Evolutionary conservation across 2,888 invertebrate species (phyloP), one percentile per base, ranked within the genome.

Genomic region (Lacanobia wlatinum): DNA sequence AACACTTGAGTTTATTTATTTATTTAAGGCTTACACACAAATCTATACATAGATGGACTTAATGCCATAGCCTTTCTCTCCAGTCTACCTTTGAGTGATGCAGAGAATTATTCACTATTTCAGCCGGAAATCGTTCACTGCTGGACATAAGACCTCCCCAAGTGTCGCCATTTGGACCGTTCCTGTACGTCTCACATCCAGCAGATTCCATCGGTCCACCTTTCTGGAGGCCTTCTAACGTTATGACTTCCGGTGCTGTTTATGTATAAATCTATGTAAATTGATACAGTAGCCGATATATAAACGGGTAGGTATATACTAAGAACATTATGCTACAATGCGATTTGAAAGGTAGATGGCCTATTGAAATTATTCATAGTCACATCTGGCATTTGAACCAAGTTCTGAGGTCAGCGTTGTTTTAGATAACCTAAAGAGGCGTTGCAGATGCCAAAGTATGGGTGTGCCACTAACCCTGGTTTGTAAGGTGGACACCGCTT

Each of bases 341-440:
- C 59, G n/a, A 59, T 59, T 59, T 59, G 59, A 59, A 59, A 59
- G 59, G 59, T 59, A 40, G 21, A 59, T 59, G 59, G 12, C 21
- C 40, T 59, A 59, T 40, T 40, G 21, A 59, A 40, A 59, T 59
- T 40, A 58, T 58, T 59, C 59, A 38, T 21, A 59, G 14, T 21
- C 40, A 21, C 40, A 59, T 59, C 59, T 59, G 40, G 21, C 43
- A 43, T 43, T 43, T 43, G 43, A 43, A 43, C 43, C 14, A 12
- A 43, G 43, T 43, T 16, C 43, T 43, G 43, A 43, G 43, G 43
- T 43, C 43, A 43, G 43, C 43, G 4, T 43, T 43, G 43, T 43
- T 43, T 14, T 14, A 43, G 43, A 43, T 43, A 43, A 43, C 14
- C 43, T 43, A 43, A 43, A 43, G 14, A 14, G 50, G 10, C n/a